These are phyloP conservation scores for Toxotes chatareus DNA, from an alignment of 2,113 vertebrate genomes.

Conservation along the genomic window DNA sequence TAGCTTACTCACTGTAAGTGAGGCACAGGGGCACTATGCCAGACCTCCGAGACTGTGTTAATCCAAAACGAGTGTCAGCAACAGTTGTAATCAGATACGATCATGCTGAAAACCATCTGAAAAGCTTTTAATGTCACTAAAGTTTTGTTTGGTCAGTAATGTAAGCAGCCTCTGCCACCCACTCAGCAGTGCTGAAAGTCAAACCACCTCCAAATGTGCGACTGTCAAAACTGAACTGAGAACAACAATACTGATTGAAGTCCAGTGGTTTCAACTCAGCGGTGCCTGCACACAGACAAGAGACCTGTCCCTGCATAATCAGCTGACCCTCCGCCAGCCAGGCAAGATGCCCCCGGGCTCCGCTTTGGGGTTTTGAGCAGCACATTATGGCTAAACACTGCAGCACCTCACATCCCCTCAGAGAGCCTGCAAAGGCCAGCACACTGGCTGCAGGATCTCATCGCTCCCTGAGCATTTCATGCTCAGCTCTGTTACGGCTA, in stretches of 20 bases:
- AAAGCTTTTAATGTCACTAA: conserved; percentile 5
- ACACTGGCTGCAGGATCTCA: conserved; percentile 33
- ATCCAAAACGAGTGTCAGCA: conserved; percentile 8
- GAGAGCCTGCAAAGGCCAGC: conserved; percentile 25
- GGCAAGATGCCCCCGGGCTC: conserved; percentile 56
- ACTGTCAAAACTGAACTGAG: conserved; percentile 60
- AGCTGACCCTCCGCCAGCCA: conserved; percentile 61
- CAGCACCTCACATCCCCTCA: conserved; percentile 41
- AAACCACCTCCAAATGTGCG: conserved; percentile 44
- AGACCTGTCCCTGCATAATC: conserved; percentile 66
- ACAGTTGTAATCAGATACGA: background rate
- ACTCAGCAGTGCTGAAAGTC: conserved; percentile 35
- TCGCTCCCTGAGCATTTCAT: conserved; percentile 65
- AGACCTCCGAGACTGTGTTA: background rate
- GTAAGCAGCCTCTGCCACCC: conserved; percentile 23
- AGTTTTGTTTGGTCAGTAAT: background rate
- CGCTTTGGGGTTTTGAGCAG: conserved; percentile 49
- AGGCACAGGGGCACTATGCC: background rate
- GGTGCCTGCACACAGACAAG: conserved; percentile 52
- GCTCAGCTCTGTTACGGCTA: conserved; percentile 75
- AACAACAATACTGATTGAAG: conserved; percentile 54
- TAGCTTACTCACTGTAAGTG: background rate
- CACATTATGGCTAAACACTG: conserved; percentile 40
- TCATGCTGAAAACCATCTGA: conserved; percentile 4
- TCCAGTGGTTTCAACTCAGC: conserved; percentile 46